A percentile compares a stretch with the other conserved stretches of the same genome.
These are phyloP conservation scores for Merodon equestris DNA, from an alignment of 2,888 invertebrate genomes.

Conservation along the genomic window DNA sequence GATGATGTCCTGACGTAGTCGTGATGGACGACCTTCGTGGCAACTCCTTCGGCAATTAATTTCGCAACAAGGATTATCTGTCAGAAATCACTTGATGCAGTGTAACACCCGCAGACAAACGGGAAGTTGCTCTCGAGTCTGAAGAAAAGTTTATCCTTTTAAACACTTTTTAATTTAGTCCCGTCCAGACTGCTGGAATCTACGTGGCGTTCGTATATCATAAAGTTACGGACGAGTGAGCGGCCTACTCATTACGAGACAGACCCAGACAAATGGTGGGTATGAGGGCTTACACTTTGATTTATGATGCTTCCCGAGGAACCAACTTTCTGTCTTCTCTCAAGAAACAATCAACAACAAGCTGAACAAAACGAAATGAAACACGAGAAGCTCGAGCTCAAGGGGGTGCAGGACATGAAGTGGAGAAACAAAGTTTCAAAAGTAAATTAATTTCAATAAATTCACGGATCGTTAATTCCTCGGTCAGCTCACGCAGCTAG, in stretches of 20 bases:
- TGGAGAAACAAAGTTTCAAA: conserved; percentile 44
- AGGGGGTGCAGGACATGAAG: not conserved
- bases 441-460: conserved; percentile 66
- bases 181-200: not conserved
- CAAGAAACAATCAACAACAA: conserved; percentile 35
- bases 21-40: no score
- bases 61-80: conserved; percentile 19
- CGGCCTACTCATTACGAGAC: conserved; percentile 9
- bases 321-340: not conserved
- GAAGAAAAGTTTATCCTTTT: conserved; percentile 5
- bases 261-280: not conserved
- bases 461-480: conserved; percentile 64
- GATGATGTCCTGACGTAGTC: not conserved
- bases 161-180: conserved; percentile 22
- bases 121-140: not conserved
- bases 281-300: conserved; percentile 1
- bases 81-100: conserved; percentile 28
- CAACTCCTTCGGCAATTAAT: conserved; percentile 14
- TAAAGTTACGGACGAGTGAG: not conserved
- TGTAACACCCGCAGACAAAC: not conserved
- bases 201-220: conserved; percentile 23
- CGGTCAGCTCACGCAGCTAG: conserved; percentile 1
- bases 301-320: conserved; percentile 22
- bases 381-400: not conserved
- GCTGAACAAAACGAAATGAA: no score